Evolutionary conservation across 2,113 vertebrate genomes (phyloP).

Genomic region (Oxyruncus cristatus): DNA sequence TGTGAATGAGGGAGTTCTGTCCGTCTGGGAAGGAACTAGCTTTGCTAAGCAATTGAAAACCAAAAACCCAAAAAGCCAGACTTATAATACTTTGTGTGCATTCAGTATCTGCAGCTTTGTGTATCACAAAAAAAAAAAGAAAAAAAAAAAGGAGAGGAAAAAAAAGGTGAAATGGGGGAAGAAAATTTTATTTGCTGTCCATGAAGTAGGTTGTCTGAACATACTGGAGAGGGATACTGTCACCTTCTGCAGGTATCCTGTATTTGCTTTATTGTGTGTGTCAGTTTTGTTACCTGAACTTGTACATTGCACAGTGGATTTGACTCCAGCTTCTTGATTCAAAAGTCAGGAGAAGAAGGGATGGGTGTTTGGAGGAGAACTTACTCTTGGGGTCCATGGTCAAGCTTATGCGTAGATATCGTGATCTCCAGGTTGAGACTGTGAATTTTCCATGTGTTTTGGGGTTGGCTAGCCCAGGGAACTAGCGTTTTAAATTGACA

Average conservation of each 20-base stretch:
- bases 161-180: neutral
- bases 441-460: neutral
- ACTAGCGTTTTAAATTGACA: neutral
- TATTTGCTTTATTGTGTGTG: neutral
- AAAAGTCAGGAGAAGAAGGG: neutral
- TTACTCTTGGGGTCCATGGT: neutral
- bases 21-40: neutral
- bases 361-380: neutral
- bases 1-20: neutral
- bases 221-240: neutral
- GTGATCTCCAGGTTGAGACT: neutral
- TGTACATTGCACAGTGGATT: neutral
- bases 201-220: neutral
- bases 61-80: neutral
- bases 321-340: neutral
- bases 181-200: neutral
- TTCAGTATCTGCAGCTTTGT: conserved; percentile 1
- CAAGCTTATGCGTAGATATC: neutral
- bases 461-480: neutral
- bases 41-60: neutral
- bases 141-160: too few relatives aligned
- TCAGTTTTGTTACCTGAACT: neutral
- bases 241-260: rapidly evolving
- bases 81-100: neutral
- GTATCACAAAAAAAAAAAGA: neutral